A percentile compares a stretch with the other conserved stretches of the same genome.
Conservation (phyloP, 1,140 invertebrate genomes). For the Lepidurus couesii region DNA sequence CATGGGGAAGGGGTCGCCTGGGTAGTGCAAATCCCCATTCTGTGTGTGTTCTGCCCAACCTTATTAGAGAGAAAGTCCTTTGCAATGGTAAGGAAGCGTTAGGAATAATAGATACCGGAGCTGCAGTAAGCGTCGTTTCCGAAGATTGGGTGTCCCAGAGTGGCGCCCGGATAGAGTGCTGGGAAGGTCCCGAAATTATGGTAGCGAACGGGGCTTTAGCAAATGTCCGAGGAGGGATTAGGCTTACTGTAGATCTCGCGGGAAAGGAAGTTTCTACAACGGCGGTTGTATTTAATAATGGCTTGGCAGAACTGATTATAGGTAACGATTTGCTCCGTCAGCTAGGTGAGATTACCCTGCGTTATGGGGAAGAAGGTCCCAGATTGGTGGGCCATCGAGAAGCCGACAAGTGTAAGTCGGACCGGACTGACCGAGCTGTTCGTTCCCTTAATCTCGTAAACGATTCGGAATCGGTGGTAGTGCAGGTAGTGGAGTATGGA, state of each 20-base stretch:
- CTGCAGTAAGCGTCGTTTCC: background rate
- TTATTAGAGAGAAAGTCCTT: background rate
- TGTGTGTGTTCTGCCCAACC: background rate
- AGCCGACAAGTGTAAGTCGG: background rate
- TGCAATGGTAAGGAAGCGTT: background rate
- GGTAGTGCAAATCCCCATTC: background rate
- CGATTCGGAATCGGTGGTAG: background rate
- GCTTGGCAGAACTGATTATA: background rate
- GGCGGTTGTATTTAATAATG: background rate
- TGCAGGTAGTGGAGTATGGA: background rate
- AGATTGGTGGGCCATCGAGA: background rate
- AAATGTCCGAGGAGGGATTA: background rate
- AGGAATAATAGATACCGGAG: conserved; percentile 14
- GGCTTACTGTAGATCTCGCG: background rate
- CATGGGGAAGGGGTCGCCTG: background rate
- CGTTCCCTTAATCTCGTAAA: background rate
- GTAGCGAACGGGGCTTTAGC: background rate
- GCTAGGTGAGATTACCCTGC: background rate
- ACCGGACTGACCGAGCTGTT: background rate
- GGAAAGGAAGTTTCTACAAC: background rate
- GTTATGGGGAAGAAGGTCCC: background rate
- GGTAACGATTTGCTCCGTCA: background rate
- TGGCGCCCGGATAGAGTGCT: background rate
- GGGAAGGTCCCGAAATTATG: conserved; percentile 22
- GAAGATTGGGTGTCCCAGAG: background rate